Percentiles rank a stretch among this genome's conserved stretches.
These are phyloP conservation scores for Leptinotarsa juncta DNA, from an alignment of 2,888 invertebrate genomes.

Conservation along the genomic window DNA sequence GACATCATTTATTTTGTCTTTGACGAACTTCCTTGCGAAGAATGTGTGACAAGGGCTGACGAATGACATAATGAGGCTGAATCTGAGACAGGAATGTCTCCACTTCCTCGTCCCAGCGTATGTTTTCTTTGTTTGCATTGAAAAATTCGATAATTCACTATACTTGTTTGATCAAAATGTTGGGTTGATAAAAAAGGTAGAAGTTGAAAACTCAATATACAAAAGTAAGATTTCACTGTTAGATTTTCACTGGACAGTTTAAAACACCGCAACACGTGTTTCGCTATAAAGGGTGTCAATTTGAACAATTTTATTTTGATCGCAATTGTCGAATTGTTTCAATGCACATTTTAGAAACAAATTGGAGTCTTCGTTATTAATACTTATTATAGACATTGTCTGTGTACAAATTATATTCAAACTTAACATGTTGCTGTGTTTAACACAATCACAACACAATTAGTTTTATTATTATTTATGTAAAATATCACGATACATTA, in stretches of 20 bases:
- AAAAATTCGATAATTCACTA: not conserved
- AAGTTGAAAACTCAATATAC: too few relatives aligned
- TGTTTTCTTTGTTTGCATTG: slow-evolving; percentile 10
- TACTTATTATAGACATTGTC: slow-evolving; percentile 23
- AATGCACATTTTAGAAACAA: slow-evolving; percentile 10
- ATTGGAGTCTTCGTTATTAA: slow-evolving; percentile 1
- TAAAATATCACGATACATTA: slow-evolving; percentile 33
- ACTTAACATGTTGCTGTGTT: slow-evolving; percentile 26
- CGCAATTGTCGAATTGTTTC: not conserved
- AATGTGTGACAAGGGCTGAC: slow-evolving; percentile 53
- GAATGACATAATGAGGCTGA: slow-evolving; percentile 58
- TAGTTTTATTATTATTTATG: slow-evolving; percentile 32
- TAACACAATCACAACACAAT: slow-evolving; percentile 20
- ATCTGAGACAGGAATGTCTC: slow-evolving; percentile 28
- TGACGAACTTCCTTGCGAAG: slow-evolving; percentile 47
- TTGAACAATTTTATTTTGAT: not conserved
- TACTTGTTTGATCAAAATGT: too few relatives aligned
- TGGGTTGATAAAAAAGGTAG: too few relatives aligned
- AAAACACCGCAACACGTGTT: too few relatives aligned
- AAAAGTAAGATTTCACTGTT: too few relatives aligned
- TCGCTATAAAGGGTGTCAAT: too few relatives aligned
- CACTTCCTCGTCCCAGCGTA: slow-evolving; percentile 32
- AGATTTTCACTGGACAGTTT: too few relatives aligned
- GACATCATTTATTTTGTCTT: slow-evolving; percentile 57
- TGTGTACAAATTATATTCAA: slow-evolving; percentile 21